Evolutionary conservation across 2,113 vertebrate genomes (phyloP).

Genomic region (Crotalus horridus): DNA sequence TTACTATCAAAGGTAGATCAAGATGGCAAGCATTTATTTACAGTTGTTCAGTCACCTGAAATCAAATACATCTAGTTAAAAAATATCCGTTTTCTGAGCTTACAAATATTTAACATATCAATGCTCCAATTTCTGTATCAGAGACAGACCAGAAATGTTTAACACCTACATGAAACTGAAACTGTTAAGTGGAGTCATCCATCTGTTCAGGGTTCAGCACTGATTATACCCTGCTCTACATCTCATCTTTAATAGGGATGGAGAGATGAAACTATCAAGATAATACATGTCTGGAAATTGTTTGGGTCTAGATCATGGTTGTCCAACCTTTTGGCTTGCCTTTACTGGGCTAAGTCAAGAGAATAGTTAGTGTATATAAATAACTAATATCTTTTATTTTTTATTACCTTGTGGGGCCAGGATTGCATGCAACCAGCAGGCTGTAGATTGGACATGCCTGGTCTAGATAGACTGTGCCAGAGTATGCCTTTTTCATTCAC

Average conservation of each 20-base stretch:
- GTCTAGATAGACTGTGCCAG: background rate
- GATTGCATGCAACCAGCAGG: background rate
- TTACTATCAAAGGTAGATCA: background rate
- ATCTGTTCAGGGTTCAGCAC: background rate
- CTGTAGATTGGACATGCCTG: background rate
- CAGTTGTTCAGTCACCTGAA: background rate
- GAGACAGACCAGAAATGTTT: background rate
- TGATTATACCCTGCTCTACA: background rate
- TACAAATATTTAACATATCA: background rate
- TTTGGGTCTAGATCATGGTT: background rate
- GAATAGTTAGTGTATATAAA: no score
- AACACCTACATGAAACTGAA: background rate
- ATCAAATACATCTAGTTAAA: background rate
- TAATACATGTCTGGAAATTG: background rate
- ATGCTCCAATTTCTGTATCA: background rate
- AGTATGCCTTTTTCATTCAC: background rate
- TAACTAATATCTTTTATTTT: no score
- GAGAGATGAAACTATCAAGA: background rate
- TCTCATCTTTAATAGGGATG: no score
- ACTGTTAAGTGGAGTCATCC: background rate
- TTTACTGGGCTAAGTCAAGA: no score
- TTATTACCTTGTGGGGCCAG: background rate
- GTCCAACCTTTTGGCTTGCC: no score
- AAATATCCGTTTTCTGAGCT: background rate
- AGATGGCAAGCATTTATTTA: background rate